phyloP scores from a whole-genome alignment of 2,113 vertebrate species.

The Xerus inauris region DNA sequence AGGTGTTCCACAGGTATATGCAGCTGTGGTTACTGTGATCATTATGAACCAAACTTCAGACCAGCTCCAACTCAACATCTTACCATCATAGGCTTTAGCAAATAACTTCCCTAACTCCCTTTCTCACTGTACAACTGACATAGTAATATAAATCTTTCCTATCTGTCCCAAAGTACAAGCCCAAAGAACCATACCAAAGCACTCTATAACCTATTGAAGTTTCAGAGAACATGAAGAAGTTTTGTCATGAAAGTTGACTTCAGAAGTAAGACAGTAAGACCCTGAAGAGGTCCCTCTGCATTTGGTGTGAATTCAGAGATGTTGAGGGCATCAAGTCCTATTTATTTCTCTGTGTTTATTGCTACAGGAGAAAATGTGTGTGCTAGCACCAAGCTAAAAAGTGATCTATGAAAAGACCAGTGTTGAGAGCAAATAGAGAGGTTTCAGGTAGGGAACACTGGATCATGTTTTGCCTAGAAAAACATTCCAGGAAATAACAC shows the following conservation, averaged over 20 bases:
- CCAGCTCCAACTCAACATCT: neutral
- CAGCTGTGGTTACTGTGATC: neutral
- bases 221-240: neutral
- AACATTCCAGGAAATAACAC: neutral
- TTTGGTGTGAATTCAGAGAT: neutral
- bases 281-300: neutral
- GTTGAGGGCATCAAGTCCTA: neutral
- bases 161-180: neutral
- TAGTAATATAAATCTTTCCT: neutral
- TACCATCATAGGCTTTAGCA: neutral
- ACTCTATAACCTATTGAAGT: neutral
- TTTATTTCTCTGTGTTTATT: constrained; percentile 23
- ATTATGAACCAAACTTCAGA: neutral
- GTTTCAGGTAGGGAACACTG: neutral
- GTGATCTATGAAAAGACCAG: neutral
- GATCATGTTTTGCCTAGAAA: constrained; percentile 3
- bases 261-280: neutral
- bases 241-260: neutral
- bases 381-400: neutral
- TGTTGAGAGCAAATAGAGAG: neutral
- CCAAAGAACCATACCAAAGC: neutral
- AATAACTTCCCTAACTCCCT: neutral
- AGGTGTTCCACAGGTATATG: fast-evolving
- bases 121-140: neutral
- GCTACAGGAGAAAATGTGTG: neutral